Percentiles rank a stretch among this genome's conserved stretches.
Evolutionary conservation across 1,140 invertebrate species (phyloP).

Genomic region (Scaptomyza graminum): DNA sequence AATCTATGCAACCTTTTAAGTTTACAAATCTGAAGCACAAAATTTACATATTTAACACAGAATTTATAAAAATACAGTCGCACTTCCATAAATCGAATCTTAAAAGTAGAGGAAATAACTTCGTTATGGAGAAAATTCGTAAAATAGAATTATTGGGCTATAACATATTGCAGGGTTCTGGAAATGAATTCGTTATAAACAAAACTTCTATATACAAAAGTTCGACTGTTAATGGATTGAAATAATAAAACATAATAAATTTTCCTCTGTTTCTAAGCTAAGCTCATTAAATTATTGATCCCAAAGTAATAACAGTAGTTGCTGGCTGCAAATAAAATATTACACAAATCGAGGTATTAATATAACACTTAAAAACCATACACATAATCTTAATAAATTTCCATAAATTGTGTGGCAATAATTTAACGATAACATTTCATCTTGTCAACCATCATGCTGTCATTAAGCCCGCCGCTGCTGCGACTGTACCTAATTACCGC

Average conservation of each 20-base stretch:
- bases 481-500: constrained; percentile 62
- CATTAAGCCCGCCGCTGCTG: constrained; percentile 43
- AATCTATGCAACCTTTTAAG: not conserved
- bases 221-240: too few species aligned
- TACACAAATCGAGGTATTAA: constrained; percentile 15
- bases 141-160: too few species aligned
- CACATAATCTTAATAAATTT: constrained; percentile 72
- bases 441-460: constrained; percentile 46
- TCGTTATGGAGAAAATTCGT: too few species aligned
- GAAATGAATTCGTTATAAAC: too few species aligned
- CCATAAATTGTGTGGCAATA: constrained; percentile 75
- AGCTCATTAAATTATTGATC: not conserved
- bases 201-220: too few species aligned
- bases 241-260: not conserved
- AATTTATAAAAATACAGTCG: too few species aligned
- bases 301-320: not conserved
- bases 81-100: too few species aligned
- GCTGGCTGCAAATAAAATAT: not conserved
- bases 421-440: constrained; percentile 68
- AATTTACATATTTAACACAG: not conserved
- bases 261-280: not conserved
- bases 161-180: too few species aligned
- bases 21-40: not conserved
- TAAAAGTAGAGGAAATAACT: too few species aligned
- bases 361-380: constrained; percentile 13